Evolutionary conservation across 2,113 vertebrate species (phyloP).

Genomic region (Maccullochella peelii): DNA sequence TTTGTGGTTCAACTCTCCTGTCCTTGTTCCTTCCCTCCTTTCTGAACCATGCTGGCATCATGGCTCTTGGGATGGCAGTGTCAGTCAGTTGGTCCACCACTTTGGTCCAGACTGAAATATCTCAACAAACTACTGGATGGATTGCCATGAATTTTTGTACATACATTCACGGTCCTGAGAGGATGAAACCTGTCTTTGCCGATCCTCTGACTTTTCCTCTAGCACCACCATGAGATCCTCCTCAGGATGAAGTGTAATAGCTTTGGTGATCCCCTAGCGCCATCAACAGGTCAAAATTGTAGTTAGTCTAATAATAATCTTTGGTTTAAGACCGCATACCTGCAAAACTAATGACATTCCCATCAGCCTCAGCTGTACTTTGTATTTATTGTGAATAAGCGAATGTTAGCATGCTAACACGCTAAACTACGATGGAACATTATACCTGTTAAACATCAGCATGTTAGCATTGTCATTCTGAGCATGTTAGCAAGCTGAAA

Average conservation of each 20-base stretch:
- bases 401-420: too few species aligned
- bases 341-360: too few species aligned
- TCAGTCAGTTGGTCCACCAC: neutral
- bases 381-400: too few species aligned
- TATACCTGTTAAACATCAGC: neutral
- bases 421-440: too few species aligned
- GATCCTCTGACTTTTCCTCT: neutral
- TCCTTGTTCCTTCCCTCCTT: neutral
- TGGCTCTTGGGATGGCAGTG: neutral
- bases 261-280: too few species aligned
- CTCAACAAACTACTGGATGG: neutral
- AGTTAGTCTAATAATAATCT: too few species aligned
- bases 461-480: neutral
- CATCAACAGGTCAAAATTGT: too few species aligned
- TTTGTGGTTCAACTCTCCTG: neutral
- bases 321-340: too few species aligned
- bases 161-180: neutral
- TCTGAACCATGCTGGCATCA: neutral
- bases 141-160: neutral
- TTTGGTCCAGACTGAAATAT: neutral
- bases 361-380: too few species aligned
- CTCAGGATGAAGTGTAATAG: too few species aligned
- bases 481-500: too few species aligned
- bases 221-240: too few species aligned
- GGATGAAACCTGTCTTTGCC: neutral